phyloP scores from a whole-genome alignment of 2,113 vertebrate species.

The Chinchilla lanigera region DNA sequence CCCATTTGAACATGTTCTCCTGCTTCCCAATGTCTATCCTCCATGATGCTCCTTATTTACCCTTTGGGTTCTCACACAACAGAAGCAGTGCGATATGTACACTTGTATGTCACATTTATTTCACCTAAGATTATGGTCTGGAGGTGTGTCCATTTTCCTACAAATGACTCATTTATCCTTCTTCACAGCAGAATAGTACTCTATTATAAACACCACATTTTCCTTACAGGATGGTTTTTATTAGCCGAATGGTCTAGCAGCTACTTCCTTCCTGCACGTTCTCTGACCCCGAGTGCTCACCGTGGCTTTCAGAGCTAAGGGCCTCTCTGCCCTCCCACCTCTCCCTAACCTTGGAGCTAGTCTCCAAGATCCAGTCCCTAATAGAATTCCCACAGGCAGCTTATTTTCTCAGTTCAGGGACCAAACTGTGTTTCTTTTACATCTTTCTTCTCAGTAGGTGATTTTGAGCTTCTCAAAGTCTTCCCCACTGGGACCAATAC shows the following conservation, averaged over 20 bases:
- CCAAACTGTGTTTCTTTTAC: not conserved
- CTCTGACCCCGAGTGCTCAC: not conserved
- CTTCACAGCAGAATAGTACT: not conserved
- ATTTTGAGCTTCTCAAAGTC: not conserved
- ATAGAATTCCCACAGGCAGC: not conserved
- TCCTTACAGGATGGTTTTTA: not conserved
- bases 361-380: not conserved
- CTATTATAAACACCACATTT: not conserved
- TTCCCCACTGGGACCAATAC: not conserved
- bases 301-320: not conserved
- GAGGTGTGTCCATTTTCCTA: not conserved
- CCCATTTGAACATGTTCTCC: not conserved
- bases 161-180: not conserved
- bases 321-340: not conserved
- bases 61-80: not conserved
- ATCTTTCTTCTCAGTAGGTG: not conserved
- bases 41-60: not conserved
- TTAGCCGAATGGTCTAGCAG: not conserved
- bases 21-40: not conserved
- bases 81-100: not conserved
- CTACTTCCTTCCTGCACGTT: not conserved
- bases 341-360: not conserved
- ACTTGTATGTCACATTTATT: not conserved
- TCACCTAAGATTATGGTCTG: not conserved
- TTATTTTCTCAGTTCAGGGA: not conserved